These are phyloP conservation scores for Ditylenchus weischeri DNA, from an alignment of 2,888 invertebrate genomes.

Conservation along the genomic window DNA sequence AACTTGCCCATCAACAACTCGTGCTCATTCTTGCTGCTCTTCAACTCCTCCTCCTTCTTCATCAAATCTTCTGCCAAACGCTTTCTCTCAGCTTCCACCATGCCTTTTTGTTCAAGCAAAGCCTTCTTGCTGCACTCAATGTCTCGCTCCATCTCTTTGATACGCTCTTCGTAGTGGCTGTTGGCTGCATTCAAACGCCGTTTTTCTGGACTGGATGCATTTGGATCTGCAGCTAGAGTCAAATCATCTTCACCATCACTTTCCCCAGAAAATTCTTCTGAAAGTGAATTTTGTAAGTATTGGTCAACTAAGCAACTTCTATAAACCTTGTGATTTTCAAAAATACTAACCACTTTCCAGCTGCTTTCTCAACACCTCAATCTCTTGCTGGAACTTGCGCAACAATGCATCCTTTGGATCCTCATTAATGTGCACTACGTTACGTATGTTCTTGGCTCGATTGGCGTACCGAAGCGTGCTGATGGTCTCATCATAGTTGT, in stretches of 20 bases:
- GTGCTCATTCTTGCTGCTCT: constrained; percentile 68
- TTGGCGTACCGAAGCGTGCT: constrained; percentile 94
- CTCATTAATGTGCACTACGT: constrained; percentile 89
- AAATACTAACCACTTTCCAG: constrained; percentile 64
- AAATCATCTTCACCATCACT: constrained; percentile 33
- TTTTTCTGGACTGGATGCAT: neutral
- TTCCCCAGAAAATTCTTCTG: constrained; percentile 35
- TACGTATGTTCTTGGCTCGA: constrained; percentile 94
- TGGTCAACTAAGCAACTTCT: too few species aligned
- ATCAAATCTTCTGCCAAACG: constrained; percentile 62
- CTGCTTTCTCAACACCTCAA: constrained; percentile 82
- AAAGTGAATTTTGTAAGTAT: neutral
- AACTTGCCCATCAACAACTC: constrained; percentile 80
- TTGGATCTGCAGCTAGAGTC: neutral
- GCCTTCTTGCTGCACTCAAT: constrained; percentile 12
- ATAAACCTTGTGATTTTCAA: too few species aligned
- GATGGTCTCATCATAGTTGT: constrained; percentile 93
- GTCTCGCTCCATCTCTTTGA: constrained; percentile 15
- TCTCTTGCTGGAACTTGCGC: constrained; percentile 91
- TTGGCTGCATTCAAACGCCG: constrained; percentile 14
- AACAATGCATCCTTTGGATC: constrained; percentile 94
- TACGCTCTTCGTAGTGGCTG: constrained; percentile 13
- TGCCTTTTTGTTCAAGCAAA: constrained; percentile 62
- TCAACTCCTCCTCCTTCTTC: constrained; percentile 40
- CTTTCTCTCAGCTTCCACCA: constrained; percentile 68